Percentiles rank a stretch among this genome's conserved stretches.
These are phyloP conservation scores for Alviniconcha strummeri DNA, from an alignment of 2,888 invertebrate genomes.

Conservation along the genomic window DNA sequence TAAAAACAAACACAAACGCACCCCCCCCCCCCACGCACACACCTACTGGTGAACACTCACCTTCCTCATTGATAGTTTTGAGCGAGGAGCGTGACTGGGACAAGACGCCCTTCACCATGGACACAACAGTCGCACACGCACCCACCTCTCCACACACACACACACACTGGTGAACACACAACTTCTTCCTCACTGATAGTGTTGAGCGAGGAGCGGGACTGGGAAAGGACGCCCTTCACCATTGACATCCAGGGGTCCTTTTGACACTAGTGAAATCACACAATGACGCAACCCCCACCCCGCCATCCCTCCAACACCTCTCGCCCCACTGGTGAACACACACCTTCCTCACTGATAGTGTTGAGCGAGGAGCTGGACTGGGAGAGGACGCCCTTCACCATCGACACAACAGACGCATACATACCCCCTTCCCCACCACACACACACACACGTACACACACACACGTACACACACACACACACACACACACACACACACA, in stretches of 20 bases:
- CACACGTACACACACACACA: not conserved
- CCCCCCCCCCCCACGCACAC: not conserved
- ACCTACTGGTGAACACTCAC: not conserved
- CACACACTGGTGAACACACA: not conserved
- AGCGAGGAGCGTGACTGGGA: constrained; percentile 54
- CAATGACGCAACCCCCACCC: not conserved
- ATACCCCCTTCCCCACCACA: not conserved
- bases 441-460: not conserved
- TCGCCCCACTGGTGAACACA: not conserved
- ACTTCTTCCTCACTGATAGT: constrained; percentile 56
- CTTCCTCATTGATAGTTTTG: constrained; percentile 57
- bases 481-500: not conserved
- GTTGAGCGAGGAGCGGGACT: constrained; percentile 55
- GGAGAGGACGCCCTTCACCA: constrained; percentile 52
- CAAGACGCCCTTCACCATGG: constrained; percentile 49
- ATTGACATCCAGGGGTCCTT: constrained; percentile 57
- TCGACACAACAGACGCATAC: constrained; percentile 16
- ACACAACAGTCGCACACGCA: constrained; percentile 21
- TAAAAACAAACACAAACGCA: not conserved
- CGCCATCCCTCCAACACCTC: not conserved
- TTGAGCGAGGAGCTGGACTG: constrained; percentile 56
- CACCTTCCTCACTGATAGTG: constrained; percentile 55
- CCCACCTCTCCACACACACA: not conserved
- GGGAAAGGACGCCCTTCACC: constrained; percentile 52
- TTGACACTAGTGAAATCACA: constrained; percentile 23